Evolutionary conservation across 2,888 invertebrate species (phyloP), one percentile per base, ranked within the genome.

Genomic region (Hypsopygia costalis): DNA sequence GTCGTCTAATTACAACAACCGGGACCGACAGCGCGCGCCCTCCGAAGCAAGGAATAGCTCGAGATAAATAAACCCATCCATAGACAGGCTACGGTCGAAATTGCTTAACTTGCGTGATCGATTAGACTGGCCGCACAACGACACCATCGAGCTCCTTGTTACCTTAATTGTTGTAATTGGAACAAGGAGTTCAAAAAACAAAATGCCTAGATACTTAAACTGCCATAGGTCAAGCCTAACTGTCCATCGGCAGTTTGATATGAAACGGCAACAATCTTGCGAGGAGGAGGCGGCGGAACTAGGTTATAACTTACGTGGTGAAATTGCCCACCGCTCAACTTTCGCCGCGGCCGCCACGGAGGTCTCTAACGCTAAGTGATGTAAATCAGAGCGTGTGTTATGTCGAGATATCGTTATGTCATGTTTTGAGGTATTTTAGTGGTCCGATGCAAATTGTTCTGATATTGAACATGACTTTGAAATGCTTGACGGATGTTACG

Each of bases 291-390:
- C 11, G 28, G 33, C 16, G 16, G 7, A 39, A 35, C 33, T 33
- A 21, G 32, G 40, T 36, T 22, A 43, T 12, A 25, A 25, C 29
- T 12, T 33, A 27, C 42, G 36, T 47, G 55, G 67, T 58, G 64
- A 68, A 69, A 68, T 64, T 58, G 54, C 31, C 44, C 48, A 25
- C 40, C 10, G 35, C 41, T 41, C 33, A 58, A 67, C 68, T 69
- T 69, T 68, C 68, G 59, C 64, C 51, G 31, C 16, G 16, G 16
- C n/a, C n/a, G n/a, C n/a, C 16, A 16, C 16, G 16, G 16, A 16
- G 16, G 34, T 46, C 32, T 47, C 50, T 51, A 46, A 2, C 54
- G 22, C 31, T 9, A 30, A 35, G 49, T 65, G 62, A 69, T 65
- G 65, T 59, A 60, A 59, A 69, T 56, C 57, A 51, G 50, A 50